Percentiles rank a stretch among this genome's conserved stretches.
Evolutionary conservation across 1,140 invertebrate species (phyloP).

Genomic region (Neodiprion lecontei): DNA sequence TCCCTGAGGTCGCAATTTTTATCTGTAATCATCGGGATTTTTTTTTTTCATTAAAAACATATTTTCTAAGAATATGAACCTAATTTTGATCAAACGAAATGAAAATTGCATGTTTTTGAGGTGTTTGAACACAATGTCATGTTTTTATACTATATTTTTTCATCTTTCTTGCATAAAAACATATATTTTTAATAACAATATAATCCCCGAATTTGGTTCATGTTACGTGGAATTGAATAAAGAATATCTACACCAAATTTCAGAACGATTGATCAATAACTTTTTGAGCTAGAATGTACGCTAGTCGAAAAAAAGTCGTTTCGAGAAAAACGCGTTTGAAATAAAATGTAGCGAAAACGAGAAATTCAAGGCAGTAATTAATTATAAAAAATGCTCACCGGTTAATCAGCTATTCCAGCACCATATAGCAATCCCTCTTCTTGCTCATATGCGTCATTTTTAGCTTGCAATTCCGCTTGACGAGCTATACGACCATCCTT

Average conservation of each 20-base stretch:
- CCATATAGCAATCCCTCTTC: no score
- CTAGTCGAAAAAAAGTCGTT: no score
- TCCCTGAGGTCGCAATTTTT: neutral
- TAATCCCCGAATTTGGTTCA: neutral
- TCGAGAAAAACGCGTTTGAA: no score
- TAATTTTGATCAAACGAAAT: conserved; percentile 13
- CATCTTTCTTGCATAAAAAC: neutral
- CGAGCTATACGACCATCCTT: no score
- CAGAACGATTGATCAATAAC: conserved; percentile 13
- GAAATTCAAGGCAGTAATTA: no score
- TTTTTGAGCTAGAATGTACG: conserved; percentile 10
- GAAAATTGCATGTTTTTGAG: conserved; percentile 21
- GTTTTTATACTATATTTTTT: conserved; percentile 12
- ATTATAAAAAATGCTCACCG: no score
- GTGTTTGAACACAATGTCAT: conserved; percentile 25
- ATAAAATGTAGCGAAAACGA: no score
- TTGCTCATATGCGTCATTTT: no score
- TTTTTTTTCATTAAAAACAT: neutral
- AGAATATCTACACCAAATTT: neutral
- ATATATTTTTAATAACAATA: neutral
- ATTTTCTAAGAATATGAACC: conserved; percentile 24
- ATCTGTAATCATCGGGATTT: neutral
- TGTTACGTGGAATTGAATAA: neutral
- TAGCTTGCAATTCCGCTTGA: no score
- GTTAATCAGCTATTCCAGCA: no score